A percentile compares a stretch with the other conserved stretches of the same genome.
Conservation (phyloP, 1,140 invertebrate species). For the Zaprionus vittiger region DNA sequence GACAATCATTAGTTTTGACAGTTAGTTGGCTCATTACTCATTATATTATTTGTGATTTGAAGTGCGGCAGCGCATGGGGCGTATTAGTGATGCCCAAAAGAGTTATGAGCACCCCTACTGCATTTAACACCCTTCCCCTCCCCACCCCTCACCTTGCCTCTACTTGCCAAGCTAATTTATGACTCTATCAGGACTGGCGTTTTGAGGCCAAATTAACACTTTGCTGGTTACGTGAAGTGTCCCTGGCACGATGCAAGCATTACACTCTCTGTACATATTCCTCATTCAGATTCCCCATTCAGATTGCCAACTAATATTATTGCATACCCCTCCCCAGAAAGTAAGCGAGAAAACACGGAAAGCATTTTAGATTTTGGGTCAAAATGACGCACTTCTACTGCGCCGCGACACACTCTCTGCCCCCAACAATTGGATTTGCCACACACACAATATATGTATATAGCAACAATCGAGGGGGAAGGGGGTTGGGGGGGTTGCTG, state of each 20-base stretch:
- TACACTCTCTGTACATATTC: neutral
- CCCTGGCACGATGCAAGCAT: conserved; percentile 19
- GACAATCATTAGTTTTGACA: conserved; percentile 57
- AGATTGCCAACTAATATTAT: neutral
- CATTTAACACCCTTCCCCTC: neutral
- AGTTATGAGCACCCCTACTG: neutral
- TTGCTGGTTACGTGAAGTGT: conserved; percentile 4
- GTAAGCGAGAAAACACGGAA: conserved; percentile 42
- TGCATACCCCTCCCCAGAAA: neutral
- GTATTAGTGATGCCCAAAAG: conserved; percentile 20
- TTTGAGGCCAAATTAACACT: neutral
- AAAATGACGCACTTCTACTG: conserved; percentile 33
- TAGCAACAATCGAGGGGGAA: neutral
- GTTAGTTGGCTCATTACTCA: conserved; percentile 60
- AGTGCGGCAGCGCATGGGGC: conserved; percentile 27
- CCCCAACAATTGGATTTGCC: conserved; percentile 30
- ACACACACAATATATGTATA: conserved; percentile 17
- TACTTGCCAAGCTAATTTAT: neutral
- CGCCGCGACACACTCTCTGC: conserved; percentile 36
- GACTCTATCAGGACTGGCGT: neutral
- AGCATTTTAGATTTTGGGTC: conserved; percentile 41
- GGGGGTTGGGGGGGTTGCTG: neutral
- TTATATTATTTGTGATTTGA: conserved; percentile 33
- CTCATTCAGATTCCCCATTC: no score
- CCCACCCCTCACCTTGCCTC: neutral